Evolutionary conservation across 2,888 invertebrate genomes (phyloP).

Genomic region (Electrophaes corylata): DNA sequence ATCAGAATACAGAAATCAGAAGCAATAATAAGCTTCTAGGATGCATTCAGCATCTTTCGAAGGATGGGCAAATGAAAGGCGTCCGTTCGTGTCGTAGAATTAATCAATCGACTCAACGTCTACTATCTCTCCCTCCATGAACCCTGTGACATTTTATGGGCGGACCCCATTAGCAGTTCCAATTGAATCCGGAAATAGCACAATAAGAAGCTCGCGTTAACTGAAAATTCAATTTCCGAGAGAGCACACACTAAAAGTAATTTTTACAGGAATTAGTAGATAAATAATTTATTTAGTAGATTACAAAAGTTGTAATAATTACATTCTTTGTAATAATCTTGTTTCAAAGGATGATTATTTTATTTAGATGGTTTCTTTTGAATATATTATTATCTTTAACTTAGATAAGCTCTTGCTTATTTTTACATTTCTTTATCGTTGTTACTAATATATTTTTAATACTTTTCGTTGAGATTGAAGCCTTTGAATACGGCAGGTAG

Average conservation of each 20-base stretch:
- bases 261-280: too few species aligned
- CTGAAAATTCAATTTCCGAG: neutral
- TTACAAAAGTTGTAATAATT: too few species aligned
- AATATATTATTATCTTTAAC: too few species aligned
- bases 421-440: too few species aligned
- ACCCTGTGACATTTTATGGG: slow-evolving; percentile 30
- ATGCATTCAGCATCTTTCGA: slow-evolving; percentile 6
- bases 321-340: neutral
- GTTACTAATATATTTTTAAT: too few species aligned
- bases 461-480: too few species aligned
- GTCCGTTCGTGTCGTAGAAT: slow-evolving; percentile 58
- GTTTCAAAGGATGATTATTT: neutral
- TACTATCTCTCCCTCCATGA: slow-evolving; percentile 27
- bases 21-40: slow-evolving; percentile 9
- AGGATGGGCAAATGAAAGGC: slow-evolving; percentile 26
- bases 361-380: neutral
- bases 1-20: too few species aligned
- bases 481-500: too few species aligned
- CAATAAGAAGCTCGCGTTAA: slow-evolving; percentile 1
- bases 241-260: neutral
- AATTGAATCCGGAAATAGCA: slow-evolving; percentile 17
- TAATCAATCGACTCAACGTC: slow-evolving; percentile 53
- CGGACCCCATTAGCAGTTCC: slow-evolving; percentile 25
- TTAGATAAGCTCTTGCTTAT: too few species aligned
- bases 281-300: too few species aligned